Base-by-base conservation (phyloP, 2,888 invertebrate genomes). In the Autographa pulchrina region DNA sequence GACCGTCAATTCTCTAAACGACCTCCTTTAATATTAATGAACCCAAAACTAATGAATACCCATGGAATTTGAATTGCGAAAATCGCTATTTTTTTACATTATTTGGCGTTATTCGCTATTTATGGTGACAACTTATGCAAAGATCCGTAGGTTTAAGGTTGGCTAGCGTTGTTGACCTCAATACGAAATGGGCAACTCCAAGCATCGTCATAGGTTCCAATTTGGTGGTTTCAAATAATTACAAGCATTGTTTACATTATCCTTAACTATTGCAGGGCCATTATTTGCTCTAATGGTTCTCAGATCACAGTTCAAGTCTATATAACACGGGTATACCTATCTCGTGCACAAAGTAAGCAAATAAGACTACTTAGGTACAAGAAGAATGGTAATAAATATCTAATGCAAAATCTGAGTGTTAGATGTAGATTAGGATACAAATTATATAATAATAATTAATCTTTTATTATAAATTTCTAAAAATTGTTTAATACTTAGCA, bases 261-360 rank as follows among this genome's bases (percentile, higher is more conserved):
- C 18, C 54, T 54, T 54, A 54, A 20, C 11, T 54, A 20, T 20
- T 20, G 20, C 54, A 20, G 11, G 20, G 54, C 9, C 20, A 54
- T 54, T 54, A 54, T 54, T 56, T 48, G 8, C n/a, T 48, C 48
- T 48, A 48, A 48, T 48, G n/a, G 48, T 48, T 48, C n/a, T 48
- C n/a, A 48, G 48, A 48, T 48, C 48, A n/a, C n/a, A 48, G 48
- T 48, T 48, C 48, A 48, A 48, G 48, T 48, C 6, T n/a, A 48
- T n/a, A n/a, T 7, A 48, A 3, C 48, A n/a, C 48, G 48, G 5
- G n/a, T n/a, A n/a, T n/a, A 48, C 48, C 48, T 38, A 38, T n/a
- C 11, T 38, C 11, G 38, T 38, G 9, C 38, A 38, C 11, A 48
- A n/a, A 48, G 48, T n/a, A 48, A 48, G n/a, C 48, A 48, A 48